Conservation (phyloP, 1,140 invertebrate species). For the Ceratina calcarata region DNA sequence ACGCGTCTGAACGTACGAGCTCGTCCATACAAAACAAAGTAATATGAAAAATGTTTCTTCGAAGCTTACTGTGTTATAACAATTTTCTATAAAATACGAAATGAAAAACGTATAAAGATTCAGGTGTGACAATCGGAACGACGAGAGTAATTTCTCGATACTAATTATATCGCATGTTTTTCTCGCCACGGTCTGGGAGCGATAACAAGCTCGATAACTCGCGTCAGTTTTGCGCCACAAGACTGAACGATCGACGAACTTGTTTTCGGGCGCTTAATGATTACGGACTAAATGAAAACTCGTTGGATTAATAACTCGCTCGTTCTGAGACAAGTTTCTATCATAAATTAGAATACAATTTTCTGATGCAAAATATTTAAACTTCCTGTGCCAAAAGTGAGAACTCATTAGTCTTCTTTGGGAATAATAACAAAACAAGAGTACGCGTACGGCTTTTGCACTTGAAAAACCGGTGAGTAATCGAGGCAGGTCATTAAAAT, state of each 20-base stretch:
- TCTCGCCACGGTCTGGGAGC: slow-evolving; percentile 1
- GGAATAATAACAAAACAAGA: too few relatives aligned
- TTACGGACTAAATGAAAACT: background rate
- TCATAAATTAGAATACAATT: too few relatives aligned
- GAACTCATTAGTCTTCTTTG: too few relatives aligned
- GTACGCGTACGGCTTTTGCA: background rate
- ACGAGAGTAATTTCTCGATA: slow-evolving; percentile 38
- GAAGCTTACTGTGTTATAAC: background rate
- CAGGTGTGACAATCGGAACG: slow-evolving; percentile 33
- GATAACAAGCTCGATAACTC: slow-evolving; percentile 22
- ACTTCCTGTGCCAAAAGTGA: too few relatives aligned
- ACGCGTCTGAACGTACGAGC: background rate
- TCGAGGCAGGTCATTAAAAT: slow-evolving; percentile 31
- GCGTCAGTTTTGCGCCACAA: background rate
- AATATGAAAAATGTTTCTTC: background rate
- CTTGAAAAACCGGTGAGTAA: background rate
- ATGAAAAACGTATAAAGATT: background rate
- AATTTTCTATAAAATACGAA: too few relatives aligned
- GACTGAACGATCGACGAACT: background rate
- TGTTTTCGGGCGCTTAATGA: background rate
- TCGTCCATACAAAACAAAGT: background rate
- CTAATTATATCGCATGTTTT: slow-evolving; percentile 48
- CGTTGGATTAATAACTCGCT: background rate
- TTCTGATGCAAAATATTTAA: too few relatives aligned
- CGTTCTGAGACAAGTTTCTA: background rate